Base-by-base conservation (phyloP, 2,888 invertebrate genomes). In the Cerceris rybyensis region DNA sequence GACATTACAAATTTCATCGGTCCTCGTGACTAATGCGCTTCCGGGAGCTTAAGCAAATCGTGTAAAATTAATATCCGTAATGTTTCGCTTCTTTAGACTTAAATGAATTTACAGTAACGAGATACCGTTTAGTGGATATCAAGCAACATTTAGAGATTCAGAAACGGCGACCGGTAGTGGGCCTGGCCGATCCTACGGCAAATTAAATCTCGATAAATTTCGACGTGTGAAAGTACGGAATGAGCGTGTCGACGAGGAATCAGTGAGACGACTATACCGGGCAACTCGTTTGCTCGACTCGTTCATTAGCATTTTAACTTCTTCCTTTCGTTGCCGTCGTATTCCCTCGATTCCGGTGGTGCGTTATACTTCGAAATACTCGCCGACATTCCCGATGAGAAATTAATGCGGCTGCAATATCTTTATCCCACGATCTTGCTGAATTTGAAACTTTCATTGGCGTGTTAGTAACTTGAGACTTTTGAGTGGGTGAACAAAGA, bases 161-260 rank as follows among this genome's bases (percentile, higher is more conserved):
- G 64, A 57, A 76, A 57, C 65, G 69, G 17, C 16, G 64, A 57
- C 55, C 76, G 63, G 69, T 69, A 70, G 77, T 77, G 46, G 78
- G 70, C 65, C 65, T 65, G 65, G 46, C 59, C 16, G 78, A 70
- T 77, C 61, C 55, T 57, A 73, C 76, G 75, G 70, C 81, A 78
- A 85, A 85, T 84, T 79, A 83, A 85, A 84, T 73, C 67, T 70
- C 82, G 79, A 83, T 85, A 83, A 85, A 85, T 81, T 82, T 67
- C 71, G 72, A 80, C 77, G 77, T 59, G 81, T 78, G 77, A 84
- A 80, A 77, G 80, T 75, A 80, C 55, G 55, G 74, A 68, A 76
- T 74, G 72, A 83, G 80, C 76, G 76, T 81, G 81, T 73, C 73
- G 81, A 77, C 76, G 75, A 68, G 66, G 64, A 66, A 58, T 43